These are phyloP conservation scores for Acanthopleura granulata DNA, from an alignment of 2,888 invertebrate genomes.

Conservation along the genomic window DNA sequence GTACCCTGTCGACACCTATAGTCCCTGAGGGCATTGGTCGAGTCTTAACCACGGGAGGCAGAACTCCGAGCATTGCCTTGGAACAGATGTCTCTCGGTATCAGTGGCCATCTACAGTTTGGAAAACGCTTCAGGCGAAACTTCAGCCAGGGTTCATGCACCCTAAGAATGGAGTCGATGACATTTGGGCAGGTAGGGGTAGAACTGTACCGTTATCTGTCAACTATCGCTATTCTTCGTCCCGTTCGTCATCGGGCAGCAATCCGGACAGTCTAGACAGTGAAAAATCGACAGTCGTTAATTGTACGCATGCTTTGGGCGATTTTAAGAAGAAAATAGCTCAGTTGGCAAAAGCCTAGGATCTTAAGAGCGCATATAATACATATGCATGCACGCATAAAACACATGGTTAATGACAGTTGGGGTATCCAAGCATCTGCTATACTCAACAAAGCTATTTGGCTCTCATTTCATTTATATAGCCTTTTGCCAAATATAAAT, in stretches of 20 bases:
- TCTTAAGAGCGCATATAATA: too few relatives aligned
- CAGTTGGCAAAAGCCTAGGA: background rate
- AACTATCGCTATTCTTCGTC: too few relatives aligned
- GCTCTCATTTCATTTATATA: slow-evolving; percentile 9
- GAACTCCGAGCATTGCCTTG: background rate
- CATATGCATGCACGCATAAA: background rate
- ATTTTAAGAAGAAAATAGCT: background rate
- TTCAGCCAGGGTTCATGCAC: too few relatives aligned
- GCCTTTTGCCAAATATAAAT: slow-evolving; percentile 15
- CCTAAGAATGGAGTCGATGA: too few relatives aligned
- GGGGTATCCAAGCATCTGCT: background rate
- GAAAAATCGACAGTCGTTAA: too few relatives aligned
- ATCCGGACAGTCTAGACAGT: too few relatives aligned
- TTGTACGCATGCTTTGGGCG: background rate
- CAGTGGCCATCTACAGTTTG: too few relatives aligned
- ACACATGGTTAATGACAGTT: background rate
- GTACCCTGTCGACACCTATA: background rate
- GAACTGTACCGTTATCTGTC: too few relatives aligned
- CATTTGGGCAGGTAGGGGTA: too few relatives aligned
- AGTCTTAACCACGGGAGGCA: background rate
- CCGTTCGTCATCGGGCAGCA: too few relatives aligned
- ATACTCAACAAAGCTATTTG: background rate
- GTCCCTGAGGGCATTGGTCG: background rate
- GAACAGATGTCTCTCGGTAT: too few relatives aligned
- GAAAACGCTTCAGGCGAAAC: too few relatives aligned